Percentiles rank a stretch among this genome's conserved stretches.
phyloP scores from a whole-genome alignment of 2,888 invertebrate genomes.

The Andrena bucephala region DNA sequence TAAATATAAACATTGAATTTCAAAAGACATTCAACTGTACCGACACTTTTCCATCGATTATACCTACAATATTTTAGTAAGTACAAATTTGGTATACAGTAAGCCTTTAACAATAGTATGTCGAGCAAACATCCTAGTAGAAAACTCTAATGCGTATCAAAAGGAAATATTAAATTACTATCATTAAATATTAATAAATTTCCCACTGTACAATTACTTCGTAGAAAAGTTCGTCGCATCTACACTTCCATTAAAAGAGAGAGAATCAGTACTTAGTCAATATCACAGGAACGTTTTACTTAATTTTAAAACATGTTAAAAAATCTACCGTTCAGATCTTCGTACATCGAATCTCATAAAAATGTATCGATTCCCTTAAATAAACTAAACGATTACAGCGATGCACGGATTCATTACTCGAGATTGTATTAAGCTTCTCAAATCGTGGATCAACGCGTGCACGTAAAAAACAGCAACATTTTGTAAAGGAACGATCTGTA shows the following conservation, averaged over 20 bases:
- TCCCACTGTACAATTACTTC: constrained; percentile 11
- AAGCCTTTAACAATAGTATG: constrained; percentile 27
- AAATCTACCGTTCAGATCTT: constrained; percentile 14
- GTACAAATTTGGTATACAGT: constrained; percentile 48
- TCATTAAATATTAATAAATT: constrained; percentile 8
- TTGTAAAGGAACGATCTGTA: constrained; percentile 13
- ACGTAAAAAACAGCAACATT: constrained; percentile 26
- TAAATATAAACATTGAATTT: constrained; percentile 31
- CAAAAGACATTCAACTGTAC: constrained; percentile 25
- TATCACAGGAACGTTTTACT: constrained; percentile 68
- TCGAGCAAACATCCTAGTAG: background rate
- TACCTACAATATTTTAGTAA: constrained; percentile 26
- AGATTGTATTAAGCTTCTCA: background rate
- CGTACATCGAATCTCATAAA: constrained; percentile 14
- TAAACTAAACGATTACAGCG: constrained; percentile 13
- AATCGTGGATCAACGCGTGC: constrained; percentile 17
- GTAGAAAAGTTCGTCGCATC: constrained; percentile 30
- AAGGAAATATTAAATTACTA: constrained; percentile 3
- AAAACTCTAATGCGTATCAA: background rate
- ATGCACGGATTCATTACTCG: background rate
- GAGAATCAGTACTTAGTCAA: constrained; percentile 49
- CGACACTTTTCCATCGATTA: constrained; percentile 13
- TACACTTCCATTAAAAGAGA: constrained; percentile 37
- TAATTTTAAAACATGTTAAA: constrained; percentile 57
- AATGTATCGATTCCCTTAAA: constrained; percentile 27